phyloP scores from a whole-genome alignment of 2,113 vertebrate genomes.

The Corythoichthys haematopterus region DNA sequence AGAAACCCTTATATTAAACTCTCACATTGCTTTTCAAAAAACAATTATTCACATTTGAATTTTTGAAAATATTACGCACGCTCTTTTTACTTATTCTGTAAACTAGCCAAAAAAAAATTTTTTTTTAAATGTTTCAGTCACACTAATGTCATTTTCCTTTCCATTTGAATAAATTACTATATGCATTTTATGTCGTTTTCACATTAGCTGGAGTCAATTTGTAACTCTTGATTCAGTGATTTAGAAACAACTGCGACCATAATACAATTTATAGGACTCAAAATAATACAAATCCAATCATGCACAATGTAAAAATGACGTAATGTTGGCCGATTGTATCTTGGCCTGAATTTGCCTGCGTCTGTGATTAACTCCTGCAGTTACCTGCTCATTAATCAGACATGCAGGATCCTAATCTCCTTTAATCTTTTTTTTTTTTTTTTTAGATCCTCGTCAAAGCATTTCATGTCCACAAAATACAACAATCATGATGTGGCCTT shows the following conservation, averaged over 20 bases:
- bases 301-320: neutral
- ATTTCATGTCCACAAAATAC: slow-evolving; percentile 35
- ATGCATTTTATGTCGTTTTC: too few relatives aligned
- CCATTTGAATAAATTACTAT: too few relatives aligned
- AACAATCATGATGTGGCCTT: slow-evolving; percentile 21
- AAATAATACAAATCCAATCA: neutral
- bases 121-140: too few relatives aligned
- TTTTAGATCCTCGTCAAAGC: slow-evolving; percentile 49
- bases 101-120: too few relatives aligned
- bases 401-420: slow-evolving; percentile 55
- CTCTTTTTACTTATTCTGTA: too few relatives aligned
- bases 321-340: neutral
- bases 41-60: too few relatives aligned
- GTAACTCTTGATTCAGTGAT: neutral
- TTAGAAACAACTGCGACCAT: neutral
- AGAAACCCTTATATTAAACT: too few relatives aligned
- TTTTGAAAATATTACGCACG: too few relatives aligned
- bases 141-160: too few relatives aligned
- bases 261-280: neutral
- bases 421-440: slow-evolving; percentile 58
- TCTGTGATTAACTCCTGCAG: slow-evolving; percentile 49
- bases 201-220: too few relatives aligned
- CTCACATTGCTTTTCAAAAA: too few relatives aligned
- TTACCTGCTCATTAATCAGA: slow-evolving; percentile 59
- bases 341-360: neutral